Conservation (phyloP, 2,113 vertebrate species). For the Haemorhous mexicanus region DNA sequence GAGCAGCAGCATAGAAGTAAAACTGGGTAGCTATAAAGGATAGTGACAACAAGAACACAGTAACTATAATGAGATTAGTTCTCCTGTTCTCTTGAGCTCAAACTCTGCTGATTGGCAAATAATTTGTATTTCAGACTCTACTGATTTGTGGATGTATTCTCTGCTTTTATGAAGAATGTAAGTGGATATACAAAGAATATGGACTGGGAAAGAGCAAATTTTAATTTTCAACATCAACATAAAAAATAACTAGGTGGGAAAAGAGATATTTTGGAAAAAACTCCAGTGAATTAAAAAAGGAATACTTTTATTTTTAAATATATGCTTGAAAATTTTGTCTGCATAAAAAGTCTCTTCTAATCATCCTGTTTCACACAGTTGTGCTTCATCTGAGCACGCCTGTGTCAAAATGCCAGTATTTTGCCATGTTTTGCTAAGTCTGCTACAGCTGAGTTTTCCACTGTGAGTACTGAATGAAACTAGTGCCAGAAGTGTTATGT, state of each 20-base stretch:
- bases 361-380: background rate
- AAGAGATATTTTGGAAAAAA: background rate
- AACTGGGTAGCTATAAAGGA: background rate
- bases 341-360: background rate
- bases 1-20: background rate
- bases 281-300: background rate
- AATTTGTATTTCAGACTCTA: background rate
- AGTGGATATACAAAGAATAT: background rate
- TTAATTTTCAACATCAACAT: background rate
- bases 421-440: background rate
- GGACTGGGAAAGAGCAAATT: background rate
- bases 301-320: background rate
- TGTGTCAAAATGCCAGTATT: background rate
- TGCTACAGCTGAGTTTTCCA: background rate
- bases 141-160: background rate
- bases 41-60: background rate
- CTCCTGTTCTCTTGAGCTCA: background rate
- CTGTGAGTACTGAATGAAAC: background rate
- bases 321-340: background rate
- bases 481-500: background rate
- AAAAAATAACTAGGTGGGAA: background rate
- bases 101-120: background rate
- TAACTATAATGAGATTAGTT: background rate
- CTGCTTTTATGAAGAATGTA: background rate
- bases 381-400: background rate